Conservation (phyloP, 2,113 vertebrate genomes). For the Istiophorus platypterus region DNA sequence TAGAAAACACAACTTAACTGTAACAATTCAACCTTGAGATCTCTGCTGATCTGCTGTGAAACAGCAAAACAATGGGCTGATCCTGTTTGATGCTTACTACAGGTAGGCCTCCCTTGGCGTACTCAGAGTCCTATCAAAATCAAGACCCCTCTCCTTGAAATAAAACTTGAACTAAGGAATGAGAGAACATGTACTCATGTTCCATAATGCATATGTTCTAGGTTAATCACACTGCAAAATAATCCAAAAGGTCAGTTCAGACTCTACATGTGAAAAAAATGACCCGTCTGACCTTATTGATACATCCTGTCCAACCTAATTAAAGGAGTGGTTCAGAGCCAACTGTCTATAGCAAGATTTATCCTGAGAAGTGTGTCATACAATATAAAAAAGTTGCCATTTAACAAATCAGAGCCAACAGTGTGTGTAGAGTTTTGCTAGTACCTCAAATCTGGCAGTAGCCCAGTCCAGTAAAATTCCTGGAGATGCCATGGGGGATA, state of each 20-base stretch:
- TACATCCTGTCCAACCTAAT: not conserved
- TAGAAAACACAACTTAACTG: not conserved
- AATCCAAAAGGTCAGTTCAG: not conserved
- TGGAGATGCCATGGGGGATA: constrained; percentile 78
- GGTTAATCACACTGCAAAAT: not conserved
- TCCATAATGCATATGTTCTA: not conserved
- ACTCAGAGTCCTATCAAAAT: too few relatives aligned
- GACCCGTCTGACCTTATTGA: too few relatives aligned
- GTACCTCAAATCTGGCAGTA: constrained; percentile 71
- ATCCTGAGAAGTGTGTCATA: not conserved
- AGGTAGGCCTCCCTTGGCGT: too few relatives aligned
- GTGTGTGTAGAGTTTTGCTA: not conserved
- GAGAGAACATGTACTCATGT: not conserved
- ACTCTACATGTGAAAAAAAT: too few relatives aligned
- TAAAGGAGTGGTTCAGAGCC: not conserved
- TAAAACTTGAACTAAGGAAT: too few relatives aligned
- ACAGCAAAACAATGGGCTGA: not conserved
- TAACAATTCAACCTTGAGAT: not conserved
- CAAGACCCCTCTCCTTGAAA: too few relatives aligned
- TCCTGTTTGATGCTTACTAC: too few relatives aligned
- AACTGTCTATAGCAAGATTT: not conserved
- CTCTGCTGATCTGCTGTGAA: not conserved
- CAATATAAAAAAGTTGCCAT: not conserved
- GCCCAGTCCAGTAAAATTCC: constrained; percentile 49
- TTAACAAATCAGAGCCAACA: not conserved